Evolutionary conservation across 2,113 vertebrate species (phyloP), one percentile per base, ranked within the genome.

Genomic region (Numenius arquata): DNA sequence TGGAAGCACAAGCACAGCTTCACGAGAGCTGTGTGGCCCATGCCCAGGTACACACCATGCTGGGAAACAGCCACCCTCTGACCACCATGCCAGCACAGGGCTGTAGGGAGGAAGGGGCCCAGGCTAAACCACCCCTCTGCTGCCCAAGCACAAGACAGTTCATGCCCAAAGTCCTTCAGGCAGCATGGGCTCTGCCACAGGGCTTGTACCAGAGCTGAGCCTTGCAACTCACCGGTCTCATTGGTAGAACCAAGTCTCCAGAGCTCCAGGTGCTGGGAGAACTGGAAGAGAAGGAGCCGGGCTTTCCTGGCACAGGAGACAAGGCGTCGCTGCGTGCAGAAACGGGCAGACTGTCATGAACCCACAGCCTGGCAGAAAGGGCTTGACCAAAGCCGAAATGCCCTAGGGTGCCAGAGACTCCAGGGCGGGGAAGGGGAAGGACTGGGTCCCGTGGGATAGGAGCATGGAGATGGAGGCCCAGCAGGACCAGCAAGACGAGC

Each of bases 241-340:
- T 98, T 95, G 3, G 98, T 99, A 77, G 99, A 98, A 27, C 99
- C 99, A 2, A 99, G 98, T 43, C 98, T 98, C 99, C 99, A 99
- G 59, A 99, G 98, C 96, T 99, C 99, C 78, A 99, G 95, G 78
- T 99, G 98, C 94, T 97, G 98, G 27, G 99, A 98, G 93, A 99
- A 99, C 98, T 99, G 99, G 98, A 99, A 99, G 40, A 99, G 99
- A 86, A 99, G 98, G 73, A 99, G 97, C 29, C 98, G 98, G 6
- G 97, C 98, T 91, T 98, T 99, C 96, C 98, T 98, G 17, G 99
- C 99, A 52, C 99, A 99, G n/a, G 98, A 98, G 73, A 99, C 98
- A 14, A 99, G 98, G 75, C 97, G 96, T 58, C 98, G 98, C 99
- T 99, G 87, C 2, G 3, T 50, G 36, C 68, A 91, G 95, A 91